Evolutionary conservation across 2,888 invertebrate genomes (phyloP), one percentile per base, ranked within the genome.

Genomic region (Caradrina kadenii): DNA sequence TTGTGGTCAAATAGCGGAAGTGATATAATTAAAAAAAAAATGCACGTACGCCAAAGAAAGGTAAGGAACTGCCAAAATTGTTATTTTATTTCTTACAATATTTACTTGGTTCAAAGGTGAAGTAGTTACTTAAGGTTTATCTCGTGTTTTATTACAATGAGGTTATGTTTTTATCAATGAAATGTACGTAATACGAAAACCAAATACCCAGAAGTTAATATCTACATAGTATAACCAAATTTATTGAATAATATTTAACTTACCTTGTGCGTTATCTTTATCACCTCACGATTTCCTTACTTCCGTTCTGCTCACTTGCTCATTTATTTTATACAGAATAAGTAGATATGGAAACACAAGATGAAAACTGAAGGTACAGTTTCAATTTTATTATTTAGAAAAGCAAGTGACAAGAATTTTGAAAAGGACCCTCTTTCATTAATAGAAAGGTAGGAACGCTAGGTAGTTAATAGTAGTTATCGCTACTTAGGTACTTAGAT

Each of bases 11-110:
- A 13, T 59, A 54, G 21, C 19, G 54, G 39, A 69, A 70, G 69
- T 69, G 60, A 4, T 13, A 39, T 62, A 39, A 22, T 55, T 53
- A 19, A 42, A 17, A 54, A 50, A 39, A 89, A 80, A 78, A 93
- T 93, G 93, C 86, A 84, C 79, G 85, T 93, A 69, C 90, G 93
- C 11, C 91, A 91, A 84, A 90, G 93, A 87, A 93, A 91, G 90
- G 93, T 93, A 87, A 86, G 86, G 77, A 69, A 50, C 45, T 59
- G 22, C 45, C 48, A 19, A 54, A 8, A 7, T 58, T 50, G 17
- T 26, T 8, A 63, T 21, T 31, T 63, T 53, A 50, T 60, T 49
- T 31, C 15, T 15, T 31, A 31, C 21, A 6, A 3, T 21, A 21
- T 22, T 45, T 52, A 21, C 15, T 17, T 50, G 19, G 53, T 45